Conservation (phyloP, 37 sponge, comb jelly and placozoan species). For the Eunapius fragilis region DNA sequence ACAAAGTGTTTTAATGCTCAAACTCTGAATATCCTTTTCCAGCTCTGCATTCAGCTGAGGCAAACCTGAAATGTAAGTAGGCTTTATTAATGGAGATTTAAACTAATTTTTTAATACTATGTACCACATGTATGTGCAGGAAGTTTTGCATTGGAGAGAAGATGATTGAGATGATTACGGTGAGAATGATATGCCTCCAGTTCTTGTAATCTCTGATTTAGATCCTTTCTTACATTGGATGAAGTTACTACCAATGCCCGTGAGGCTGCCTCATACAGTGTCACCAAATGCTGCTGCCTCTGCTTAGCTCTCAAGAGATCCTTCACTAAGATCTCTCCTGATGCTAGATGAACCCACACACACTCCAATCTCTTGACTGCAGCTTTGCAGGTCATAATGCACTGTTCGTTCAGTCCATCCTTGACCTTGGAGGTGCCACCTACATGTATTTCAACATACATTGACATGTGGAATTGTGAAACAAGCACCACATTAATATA, state of each 20-base stretch:
- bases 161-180: background rate
- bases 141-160: background rate
- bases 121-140: background rate
- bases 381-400: constrained; percentile 13
- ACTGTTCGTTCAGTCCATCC: constrained; percentile 24
- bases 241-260: background rate
- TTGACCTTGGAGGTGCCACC: constrained; percentile 21
- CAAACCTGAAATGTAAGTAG: background rate
- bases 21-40: background rate
- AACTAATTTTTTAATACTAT: background rate
- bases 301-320: constrained; percentile 18
- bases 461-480: too few species aligned
- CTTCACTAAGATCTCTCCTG: constrained; percentile 22
- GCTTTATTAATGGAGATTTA: background rate
- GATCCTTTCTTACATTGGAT: too few species aligned
- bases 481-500: too few species aligned
- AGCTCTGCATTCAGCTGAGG: background rate
- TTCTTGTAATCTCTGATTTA: constrained; percentile 8
- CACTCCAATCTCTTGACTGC: constrained; percentile 19
- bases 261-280: constrained; percentile 29
- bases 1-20: background rate
- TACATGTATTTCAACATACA: background rate
- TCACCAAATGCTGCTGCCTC: constrained; percentile 30
- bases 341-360: background rate
- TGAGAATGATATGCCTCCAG: background rate